Conservation (phyloP, 2,888 invertebrate genomes). For the Cosmopolites sordidus region DNA sequence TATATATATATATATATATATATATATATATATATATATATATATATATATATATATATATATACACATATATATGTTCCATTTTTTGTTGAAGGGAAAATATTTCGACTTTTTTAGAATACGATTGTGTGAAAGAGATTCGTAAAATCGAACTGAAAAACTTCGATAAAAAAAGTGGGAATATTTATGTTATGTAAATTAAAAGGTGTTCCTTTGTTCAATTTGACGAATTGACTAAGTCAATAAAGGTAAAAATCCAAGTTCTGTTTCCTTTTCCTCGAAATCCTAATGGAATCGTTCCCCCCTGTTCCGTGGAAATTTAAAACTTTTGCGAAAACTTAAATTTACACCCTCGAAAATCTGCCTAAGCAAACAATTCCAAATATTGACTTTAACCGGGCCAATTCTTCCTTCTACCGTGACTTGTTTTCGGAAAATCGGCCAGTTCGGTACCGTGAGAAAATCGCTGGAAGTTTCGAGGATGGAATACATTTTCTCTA, state of each 20-base stretch:
- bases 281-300: constrained; percentile 1
- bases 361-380: constrained; percentile 7
- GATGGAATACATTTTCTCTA: too few relatives aligned
- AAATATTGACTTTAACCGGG: constrained; percentile 9
- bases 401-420: neutral
- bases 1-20: too few relatives aligned
- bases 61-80: too few relatives aligned
- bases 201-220: constrained; percentile 1
- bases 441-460: too few relatives aligned
- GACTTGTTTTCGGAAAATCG: constrained; percentile 3
- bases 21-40: too few relatives aligned
- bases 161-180: neutral
- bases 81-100: too few relatives aligned
- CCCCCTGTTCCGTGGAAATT: neutral
- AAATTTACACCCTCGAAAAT: constrained; percentile 1
- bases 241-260: constrained; percentile 1
- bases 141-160: too few relatives aligned
- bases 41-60: too few relatives aligned
- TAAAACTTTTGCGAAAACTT: neutral
- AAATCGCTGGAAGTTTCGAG: too few relatives aligned
- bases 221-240: constrained; percentile 1
- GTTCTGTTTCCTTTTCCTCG: neutral
- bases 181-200: neutral
- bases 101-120: too few relatives aligned
- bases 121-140: too few relatives aligned